Evolutionary conservation across 1,140 invertebrate species (phyloP), one percentile per base, ranked within the genome.

Genomic region (Drosophila ficusphila): DNA sequence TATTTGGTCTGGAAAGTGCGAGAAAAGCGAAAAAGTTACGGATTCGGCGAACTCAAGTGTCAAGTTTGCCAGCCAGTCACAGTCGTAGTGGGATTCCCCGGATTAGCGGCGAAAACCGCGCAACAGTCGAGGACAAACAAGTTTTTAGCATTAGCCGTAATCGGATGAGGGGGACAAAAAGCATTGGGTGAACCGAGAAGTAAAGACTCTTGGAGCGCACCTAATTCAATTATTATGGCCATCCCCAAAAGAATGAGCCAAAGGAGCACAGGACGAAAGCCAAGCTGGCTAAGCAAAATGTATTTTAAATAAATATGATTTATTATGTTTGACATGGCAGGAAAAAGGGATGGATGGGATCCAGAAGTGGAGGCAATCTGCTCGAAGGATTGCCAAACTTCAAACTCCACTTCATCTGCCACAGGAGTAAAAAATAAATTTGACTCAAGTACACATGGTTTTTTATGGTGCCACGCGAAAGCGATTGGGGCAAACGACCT

Each of bases 241-340:
- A 68, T 44, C 46, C 46, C 33, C 25, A 14, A 44, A 44, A 16
- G 8, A 18, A 14, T 18, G 18, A 4, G 2, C 6, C n/a, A 14
- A 7, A 18, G 21, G 11, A 23, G 12, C 14, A 12, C 3, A 14
- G 8, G 4, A 23, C 16, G 18, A n/a, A 31, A 5, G 16, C 18
- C 36, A 23, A 18, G 36, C 12, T 44, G 51, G 39, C 54, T 42
- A 38, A 36, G 39, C 48, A 56, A 69, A 49, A 79, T 85, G 68
- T 81, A 76, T 81, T 86, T 86, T 81, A 86, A 86, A 88, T 86
- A 86, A 86, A 86, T 86, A 86, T 86, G 81, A 86, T 86, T 86
- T 86, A 88, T 86, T 86, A 88, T 81, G 76, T 86, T 81, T 86
- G 82, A 74, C 81, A 76, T 74, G 23, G 8, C 18, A 42, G n/a